These are phyloP conservation scores for Himalopsyche phryganea DNA, from an alignment of 1,140 invertebrate genomes.

Conservation along the genomic window DNA sequence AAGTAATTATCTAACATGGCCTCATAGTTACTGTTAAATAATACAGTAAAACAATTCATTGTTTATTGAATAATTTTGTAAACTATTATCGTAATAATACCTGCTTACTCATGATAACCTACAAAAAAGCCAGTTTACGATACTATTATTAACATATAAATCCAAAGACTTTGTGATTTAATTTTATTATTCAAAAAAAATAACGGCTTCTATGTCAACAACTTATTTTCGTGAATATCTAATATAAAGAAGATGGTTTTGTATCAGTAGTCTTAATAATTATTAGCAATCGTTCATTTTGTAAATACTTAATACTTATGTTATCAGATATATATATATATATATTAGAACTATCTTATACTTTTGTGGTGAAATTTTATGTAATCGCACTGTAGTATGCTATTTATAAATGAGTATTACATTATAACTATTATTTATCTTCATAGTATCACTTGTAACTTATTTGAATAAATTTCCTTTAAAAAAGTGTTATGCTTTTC, in stretches of 20 bases:
- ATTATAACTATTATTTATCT: neutral
- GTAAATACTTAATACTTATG: neutral
- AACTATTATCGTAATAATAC: too few species aligned
- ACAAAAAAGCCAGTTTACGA: too few species aligned
- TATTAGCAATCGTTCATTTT: neutral
- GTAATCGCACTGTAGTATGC: slow-evolving; percentile 23
- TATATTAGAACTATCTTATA: neutral
- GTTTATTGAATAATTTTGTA: too few species aligned
- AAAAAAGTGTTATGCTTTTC: neutral
- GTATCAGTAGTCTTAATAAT: neutral
- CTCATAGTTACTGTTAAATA: too few species aligned
- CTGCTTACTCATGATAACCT: too few species aligned
- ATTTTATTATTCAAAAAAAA: too few species aligned
- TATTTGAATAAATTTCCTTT: slow-evolving; percentile 1
- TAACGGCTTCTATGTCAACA: too few species aligned
- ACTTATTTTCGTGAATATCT: too few species aligned
- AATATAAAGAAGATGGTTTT: neutral
- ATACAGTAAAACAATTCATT: too few species aligned
- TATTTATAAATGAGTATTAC: neutral
- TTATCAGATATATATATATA: neutral
- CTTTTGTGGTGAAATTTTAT: slow-evolving; percentile 1
- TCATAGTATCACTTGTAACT: slow-evolving; percentile 9
- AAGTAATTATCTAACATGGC: too few species aligned
- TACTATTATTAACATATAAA: too few species aligned
- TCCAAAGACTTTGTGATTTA: too few species aligned